Evolutionary conservation across 2,113 vertebrate species (phyloP), one percentile per base, ranked within the genome.

Genomic region (Guaruba guarouba): DNA sequence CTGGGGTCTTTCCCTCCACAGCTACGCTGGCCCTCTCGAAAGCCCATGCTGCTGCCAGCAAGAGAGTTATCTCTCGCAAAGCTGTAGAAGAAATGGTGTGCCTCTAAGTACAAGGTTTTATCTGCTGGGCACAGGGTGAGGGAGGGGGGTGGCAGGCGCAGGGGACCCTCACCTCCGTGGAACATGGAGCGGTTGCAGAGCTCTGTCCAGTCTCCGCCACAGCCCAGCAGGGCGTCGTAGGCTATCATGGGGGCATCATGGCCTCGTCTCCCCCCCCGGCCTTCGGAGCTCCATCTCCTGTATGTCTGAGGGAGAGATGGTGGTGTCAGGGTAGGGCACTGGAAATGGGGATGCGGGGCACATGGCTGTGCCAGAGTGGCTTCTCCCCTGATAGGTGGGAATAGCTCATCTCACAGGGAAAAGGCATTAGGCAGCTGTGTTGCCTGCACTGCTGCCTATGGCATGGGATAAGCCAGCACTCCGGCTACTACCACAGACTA

Each of bases 201-300:
- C 77, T 99, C 98, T 0, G 97, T 95, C 99, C 99, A 99, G 92
- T 98, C 98, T 8, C 96, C 97, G 1, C 98, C 98, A 2, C 99
- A 98, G 13, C 98, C 98, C 41, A 99, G 92, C 52, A 99, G 98
- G n/a, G 99, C 99, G 0, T 99, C 99, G 0, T 99, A 99, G 13
- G 99, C 99, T 3, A 99, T 99, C 99, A 99, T 99, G 46, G 99
- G 99, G 12, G 99, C 98, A 2, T 99, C 99, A 0, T 99, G 99
- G 35, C 99, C 99, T 85, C 99, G 98, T 3, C 98, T 97, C 0
- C 99, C 99, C 0, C 99, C 98, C 1, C 98, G 97, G 23, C 99
- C 99, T 81, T 99, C 99, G 0, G 99, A 99, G 93, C 99, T 99
- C 99, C 99, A 99, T 19, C 98, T 98, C 95, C 98, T 98, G 82